Percentiles rank a stretch among this genome's conserved stretches.
These are phyloP conservation scores for Lepidothrix coronata DNA, from an alignment of 2,113 vertebrate genomes.

Conservation along the genomic window DNA sequence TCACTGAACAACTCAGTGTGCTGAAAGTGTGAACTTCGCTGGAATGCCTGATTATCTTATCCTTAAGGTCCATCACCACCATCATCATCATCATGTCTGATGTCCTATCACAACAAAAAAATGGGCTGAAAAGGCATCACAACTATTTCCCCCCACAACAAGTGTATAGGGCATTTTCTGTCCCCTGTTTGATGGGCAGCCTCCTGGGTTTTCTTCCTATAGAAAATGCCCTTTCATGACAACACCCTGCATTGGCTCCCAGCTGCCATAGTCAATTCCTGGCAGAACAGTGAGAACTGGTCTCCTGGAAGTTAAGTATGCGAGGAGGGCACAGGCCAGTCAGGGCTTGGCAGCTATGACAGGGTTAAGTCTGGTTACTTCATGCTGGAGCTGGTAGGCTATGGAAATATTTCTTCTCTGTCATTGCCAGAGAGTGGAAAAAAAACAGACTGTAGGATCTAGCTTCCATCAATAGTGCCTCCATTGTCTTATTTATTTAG, in stretches of 20 bases:
- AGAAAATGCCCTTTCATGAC: not conserved
- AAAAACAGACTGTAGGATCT: not conserved
- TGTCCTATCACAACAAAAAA: not conserved
- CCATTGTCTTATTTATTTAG: not conserved
- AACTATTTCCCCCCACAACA: not conserved
- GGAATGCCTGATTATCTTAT: not conserved
- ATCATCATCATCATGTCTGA: not conserved
- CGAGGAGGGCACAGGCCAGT: not conserved
- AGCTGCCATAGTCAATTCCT: not conserved
- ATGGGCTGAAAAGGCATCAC: not conserved
- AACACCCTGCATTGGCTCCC: not conserved
- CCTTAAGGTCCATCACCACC: not conserved
- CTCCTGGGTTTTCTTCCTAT: not conserved
- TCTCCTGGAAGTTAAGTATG: not conserved
- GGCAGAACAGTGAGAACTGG: constrained; percentile 34
- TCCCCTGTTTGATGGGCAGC: not conserved
- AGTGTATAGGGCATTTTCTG: not conserved
- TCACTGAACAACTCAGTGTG: not conserved
- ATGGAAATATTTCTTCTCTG: not conserved
- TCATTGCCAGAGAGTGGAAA: not conserved
- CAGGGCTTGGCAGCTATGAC: not conserved
- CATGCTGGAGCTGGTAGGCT: not conserved
- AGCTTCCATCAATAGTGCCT: not conserved
- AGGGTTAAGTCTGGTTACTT: not conserved
- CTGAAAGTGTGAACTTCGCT: not conserved